Percentiles rank a stretch among this genome's conserved stretches.
phyloP scores from a whole-genome alignment of 2,113 vertebrate species.

The Tretioscincus oriximinensis region DNA sequence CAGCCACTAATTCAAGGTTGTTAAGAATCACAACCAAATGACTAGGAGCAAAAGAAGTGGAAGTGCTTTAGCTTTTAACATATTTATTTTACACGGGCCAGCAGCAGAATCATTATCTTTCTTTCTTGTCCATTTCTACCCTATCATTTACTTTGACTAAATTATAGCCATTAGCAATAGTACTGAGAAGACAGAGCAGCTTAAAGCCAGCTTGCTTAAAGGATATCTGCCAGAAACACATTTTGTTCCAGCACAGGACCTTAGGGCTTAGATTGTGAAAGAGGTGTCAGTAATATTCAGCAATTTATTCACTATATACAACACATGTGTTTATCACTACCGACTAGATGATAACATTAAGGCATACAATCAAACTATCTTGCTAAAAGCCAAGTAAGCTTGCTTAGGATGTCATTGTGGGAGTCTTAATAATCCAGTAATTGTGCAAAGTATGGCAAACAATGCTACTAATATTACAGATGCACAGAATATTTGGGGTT shows the following conservation, averaged over 20 bases:
- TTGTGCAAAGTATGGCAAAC: neutral
- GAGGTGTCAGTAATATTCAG: constrained; percentile 20
- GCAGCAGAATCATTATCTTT: neutral
- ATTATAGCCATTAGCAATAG: constrained; percentile 1
- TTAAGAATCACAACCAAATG: neutral
- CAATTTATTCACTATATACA: constrained; percentile 10
- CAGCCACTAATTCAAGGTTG: neutral
- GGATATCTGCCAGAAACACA: constrained; percentile 20
- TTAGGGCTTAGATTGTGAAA: neutral
- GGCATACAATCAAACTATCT: neutral
- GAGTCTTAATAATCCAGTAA: neutral
- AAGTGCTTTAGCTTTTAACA: constrained; percentile 2
- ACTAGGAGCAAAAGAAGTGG: constrained; percentile 11
- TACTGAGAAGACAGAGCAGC: constrained; percentile 2
- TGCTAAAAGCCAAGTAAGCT: neutral
- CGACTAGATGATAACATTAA: neutral
- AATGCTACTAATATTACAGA: neutral
- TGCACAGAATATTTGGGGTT: neutral
- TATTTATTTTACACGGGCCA: constrained; percentile 30
- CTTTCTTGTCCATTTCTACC: neutral
- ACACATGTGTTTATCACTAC: neutral
- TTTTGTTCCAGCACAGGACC: neutral
- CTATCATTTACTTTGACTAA: neutral
- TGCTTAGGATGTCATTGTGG: neutral
- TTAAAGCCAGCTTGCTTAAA: neutral